phyloP scores from a whole-genome alignment of 2,113 vertebrate species.

The Motacilla tschutschensis region DNA sequence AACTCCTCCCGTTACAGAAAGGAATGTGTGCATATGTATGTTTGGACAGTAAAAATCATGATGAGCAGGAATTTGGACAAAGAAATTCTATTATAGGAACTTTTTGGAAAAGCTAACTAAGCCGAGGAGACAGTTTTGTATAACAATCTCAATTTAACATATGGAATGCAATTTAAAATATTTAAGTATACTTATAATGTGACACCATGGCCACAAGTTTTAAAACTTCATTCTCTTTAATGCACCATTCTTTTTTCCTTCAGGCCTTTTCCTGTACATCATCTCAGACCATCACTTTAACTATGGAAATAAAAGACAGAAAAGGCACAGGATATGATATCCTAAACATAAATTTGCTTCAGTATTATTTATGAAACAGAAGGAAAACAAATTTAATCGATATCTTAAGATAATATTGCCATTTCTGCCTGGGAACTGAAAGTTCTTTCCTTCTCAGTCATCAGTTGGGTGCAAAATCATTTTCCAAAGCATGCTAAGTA shows the following conservation, averaged over 20 bases:
- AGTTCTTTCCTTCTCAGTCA: background rate
- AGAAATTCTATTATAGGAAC: background rate
- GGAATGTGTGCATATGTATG: background rate
- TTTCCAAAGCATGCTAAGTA: background rate
- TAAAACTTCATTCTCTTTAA: background rate
- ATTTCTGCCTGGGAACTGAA: background rate
- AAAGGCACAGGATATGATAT: background rate
- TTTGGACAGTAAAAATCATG: background rate
- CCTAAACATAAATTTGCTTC: background rate
- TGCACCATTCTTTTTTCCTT: background rate
- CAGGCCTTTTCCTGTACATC: background rate
- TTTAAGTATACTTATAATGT: background rate
- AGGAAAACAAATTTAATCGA: background rate
- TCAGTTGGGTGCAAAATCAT: background rate
- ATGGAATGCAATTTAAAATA: background rate
- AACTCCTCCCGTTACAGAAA: background rate
- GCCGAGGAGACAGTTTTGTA: background rate
- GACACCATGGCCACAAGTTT: background rate
- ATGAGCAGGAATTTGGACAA: background rate
- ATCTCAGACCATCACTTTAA: background rate
- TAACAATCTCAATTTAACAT: background rate
- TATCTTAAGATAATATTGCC: background rate
- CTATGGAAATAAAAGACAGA: slow-evolving; percentile 9
- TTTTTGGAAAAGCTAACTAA: background rate
- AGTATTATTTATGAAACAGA: slow-evolving; percentile 11